phyloP scores from a whole-genome alignment of 2,888 invertebrate species.

The Agrotis clavis region DNA sequence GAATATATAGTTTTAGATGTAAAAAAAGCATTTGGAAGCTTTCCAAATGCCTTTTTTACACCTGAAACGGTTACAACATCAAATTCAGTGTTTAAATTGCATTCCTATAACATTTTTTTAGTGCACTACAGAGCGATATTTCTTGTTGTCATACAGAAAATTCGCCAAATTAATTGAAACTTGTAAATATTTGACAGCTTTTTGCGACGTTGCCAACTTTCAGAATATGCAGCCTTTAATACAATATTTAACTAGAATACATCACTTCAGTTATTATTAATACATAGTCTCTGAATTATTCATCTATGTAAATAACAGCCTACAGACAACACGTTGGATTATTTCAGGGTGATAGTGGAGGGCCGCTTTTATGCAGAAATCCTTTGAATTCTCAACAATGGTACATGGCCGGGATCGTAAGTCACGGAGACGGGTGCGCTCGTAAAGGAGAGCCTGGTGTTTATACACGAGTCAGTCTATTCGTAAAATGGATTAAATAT shows the following conservation, averaged over 20 bases:
- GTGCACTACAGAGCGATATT: no score
- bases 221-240: no score
- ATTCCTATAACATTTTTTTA: no score
- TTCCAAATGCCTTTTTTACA: no score
- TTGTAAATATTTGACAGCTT: no score
- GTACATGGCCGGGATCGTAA: slow-evolving; percentile 96
- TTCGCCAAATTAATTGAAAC: no score
- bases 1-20: no score
- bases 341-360: slow-evolving; percentile 95
- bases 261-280: neutral
- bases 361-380: slow-evolving; percentile 95
- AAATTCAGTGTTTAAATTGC: no score
- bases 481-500: slow-evolving; percentile 94
- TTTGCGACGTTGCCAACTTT: no score
- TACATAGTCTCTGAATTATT: neutral
- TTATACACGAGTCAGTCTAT: slow-evolving; percentile 95
- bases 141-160: no score
- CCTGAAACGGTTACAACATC: no score
- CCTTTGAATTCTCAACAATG: slow-evolving; percentile 93
- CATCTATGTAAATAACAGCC: slow-evolving; percentile 21
- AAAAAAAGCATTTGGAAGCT: no score
- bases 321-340: slow-evolving; percentile 33
- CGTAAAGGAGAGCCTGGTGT: slow-evolving; percentile 95
- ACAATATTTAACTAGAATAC: neutral
- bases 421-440: slow-evolving; percentile 97